Evolutionary conservation across 2,888 invertebrate genomes (phyloP), one percentile per base, ranked within the genome.

Genomic region (Volucella bombylans): DNA sequence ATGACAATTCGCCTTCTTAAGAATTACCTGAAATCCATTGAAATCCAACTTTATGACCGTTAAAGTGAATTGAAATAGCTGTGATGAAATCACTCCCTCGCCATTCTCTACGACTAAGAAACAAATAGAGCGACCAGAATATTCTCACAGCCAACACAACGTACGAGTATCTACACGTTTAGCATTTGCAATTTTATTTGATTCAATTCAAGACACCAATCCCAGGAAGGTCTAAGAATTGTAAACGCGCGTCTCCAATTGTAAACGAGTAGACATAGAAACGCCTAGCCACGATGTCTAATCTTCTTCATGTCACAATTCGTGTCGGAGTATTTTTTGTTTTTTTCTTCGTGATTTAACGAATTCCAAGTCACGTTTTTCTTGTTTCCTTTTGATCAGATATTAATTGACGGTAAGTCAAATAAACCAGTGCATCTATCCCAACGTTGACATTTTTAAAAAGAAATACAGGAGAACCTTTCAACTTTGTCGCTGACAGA

Each of bases 361-460:
- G 64, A 11, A 57, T 64, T 64, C 62, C 55, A 62, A 57, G 79
- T 79, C 79, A 80, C 67, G 79, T 71, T 71, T 78, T 72, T 54
- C 67, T 67, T 41, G 61, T 61, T 72, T 55, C 47, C 54, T 49
- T 11, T 39, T 57, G 47, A 72, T 50, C 43, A 11, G 62, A 77
- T 61, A 61, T 61, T 52, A 65, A 67, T 62, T 47, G 67, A 31
- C 9, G 18, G 9, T 1, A 43, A 62, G 11, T 47, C 14, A 18
- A 31, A 50, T 6, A 31, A n/a, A 45, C 4, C 45, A 45, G 11
- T 45, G 12, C 47, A 31, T 18, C 50, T 4, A 47, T 38, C 11
- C 31, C 10, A 41, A n/a, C 31, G 55, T 47, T 55, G 68, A 8
- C 55, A 67, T 67, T 41, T 52, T 12, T 12, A 31, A 45, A 45